Evolutionary conservation across 2,888 invertebrate genomes (phyloP), one percentile per base, ranked within the genome.

Genomic region (Liposcelis brunnea): DNA sequence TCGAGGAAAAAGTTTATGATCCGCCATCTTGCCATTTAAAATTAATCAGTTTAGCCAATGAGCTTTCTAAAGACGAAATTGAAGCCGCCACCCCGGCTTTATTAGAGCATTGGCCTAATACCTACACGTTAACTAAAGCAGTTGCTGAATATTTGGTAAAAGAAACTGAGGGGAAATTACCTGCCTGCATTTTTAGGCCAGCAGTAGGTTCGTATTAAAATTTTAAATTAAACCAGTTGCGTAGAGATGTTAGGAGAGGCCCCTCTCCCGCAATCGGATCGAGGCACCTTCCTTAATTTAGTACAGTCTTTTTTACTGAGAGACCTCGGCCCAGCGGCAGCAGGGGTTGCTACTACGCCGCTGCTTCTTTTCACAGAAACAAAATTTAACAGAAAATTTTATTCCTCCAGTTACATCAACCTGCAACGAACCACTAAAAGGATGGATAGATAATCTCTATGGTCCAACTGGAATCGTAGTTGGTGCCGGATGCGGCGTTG

Each of bases 71-170:
- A 3, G 40, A 40, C 10, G 40, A 40, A 6, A 14, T 40, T 3
- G 7, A 6, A 12, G 16, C 4, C 7, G 19, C 21, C 7, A 40
- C 40, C 4, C 19, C 40, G 4, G 4, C 12, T 3, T 18, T 80
- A n/a, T 56, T 82, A 33, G 76, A 74, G 12, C 66, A 70, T 32
- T 80, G 81, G 59, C 93, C 91, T 0, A 93, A 94, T 58, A 90
- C 90, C 0, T 94, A 93, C 59, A 81, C 89, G 2, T 84, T 78
- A 58, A 91, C 93, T 0, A 94, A 94, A 65, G 86, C 87, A 1
- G 65, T 91, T 1, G 87, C 87, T 0, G 93, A 93, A 59, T 74
- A 79, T 49, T 67, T 82, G 1, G 68, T 91, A 1, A 63, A 72
- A 42, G 70, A 69, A 44, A 73, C 78, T 54, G 78, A 75, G 0